phyloP scores from a whole-genome alignment of 2,797 vertebrate genomes.

The Arctocebus calabarensis region DNA sequence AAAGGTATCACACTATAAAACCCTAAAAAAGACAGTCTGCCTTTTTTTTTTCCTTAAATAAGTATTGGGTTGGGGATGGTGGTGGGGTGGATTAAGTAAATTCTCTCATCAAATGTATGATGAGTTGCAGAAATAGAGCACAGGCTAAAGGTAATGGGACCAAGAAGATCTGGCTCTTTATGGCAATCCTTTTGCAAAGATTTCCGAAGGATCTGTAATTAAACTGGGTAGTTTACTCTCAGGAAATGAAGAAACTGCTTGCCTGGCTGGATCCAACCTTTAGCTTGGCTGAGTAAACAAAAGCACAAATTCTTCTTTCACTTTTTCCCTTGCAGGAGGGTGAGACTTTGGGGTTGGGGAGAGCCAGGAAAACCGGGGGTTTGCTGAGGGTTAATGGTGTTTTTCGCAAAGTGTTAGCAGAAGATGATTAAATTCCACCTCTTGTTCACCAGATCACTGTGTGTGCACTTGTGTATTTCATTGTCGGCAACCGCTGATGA shows the following conservation, averaged over 20 bases:
- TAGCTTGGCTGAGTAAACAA: constrained; percentile 89
- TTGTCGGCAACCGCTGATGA: constrained; percentile 87
- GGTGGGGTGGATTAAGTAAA: constrained; percentile 60
- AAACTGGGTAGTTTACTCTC: constrained; percentile 90
- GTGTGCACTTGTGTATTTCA: constrained; percentile 89
- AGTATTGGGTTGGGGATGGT: constrained; percentile 68
- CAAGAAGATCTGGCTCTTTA: constrained; percentile 82
- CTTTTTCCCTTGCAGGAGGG: constrained; percentile 75
- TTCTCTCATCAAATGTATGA: constrained; percentile 88
- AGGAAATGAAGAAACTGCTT: constrained; percentile 90
- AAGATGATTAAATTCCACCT: constrained; percentile 90
- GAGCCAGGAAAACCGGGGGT: constrained; percentile 84
- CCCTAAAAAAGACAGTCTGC: constrained; percentile 79
- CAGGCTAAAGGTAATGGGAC: constrained; percentile 86
- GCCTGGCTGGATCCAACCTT: constrained; percentile 89
- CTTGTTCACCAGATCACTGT: constrained; percentile 88
- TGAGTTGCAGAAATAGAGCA: constrained; percentile 87
- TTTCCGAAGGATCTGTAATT: constrained; percentile 90
- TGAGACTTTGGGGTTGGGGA: constrained; percentile 69
- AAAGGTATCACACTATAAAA: constrained; percentile 79
- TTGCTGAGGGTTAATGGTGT: constrained; percentile 89
- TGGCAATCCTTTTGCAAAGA: constrained; percentile 89
- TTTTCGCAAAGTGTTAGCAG: constrained; percentile 87
- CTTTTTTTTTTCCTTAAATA: constrained; percentile 49
- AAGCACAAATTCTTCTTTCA: constrained; percentile 87